These are phyloP conservation scores for Podilymbus podiceps DNA, from an alignment of 2,113 vertebrate species.

Conservation along the genomic window DNA sequence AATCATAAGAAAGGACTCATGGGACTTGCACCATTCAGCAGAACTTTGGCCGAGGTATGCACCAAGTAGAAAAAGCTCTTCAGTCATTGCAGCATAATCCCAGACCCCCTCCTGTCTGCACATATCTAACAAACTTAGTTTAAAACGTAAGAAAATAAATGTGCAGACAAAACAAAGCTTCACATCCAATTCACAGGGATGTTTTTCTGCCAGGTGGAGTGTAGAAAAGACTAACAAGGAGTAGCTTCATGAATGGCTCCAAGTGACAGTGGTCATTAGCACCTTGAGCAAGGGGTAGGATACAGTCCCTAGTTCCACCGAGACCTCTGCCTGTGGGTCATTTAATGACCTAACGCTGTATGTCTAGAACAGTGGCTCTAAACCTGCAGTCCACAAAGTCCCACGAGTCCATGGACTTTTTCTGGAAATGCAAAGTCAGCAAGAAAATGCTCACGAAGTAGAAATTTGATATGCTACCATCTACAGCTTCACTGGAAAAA, in stretches of 20 bases:
- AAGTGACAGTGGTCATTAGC: background rate
- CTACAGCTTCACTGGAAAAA: background rate
- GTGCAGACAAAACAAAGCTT: background rate
- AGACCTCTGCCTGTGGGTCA: background rate
- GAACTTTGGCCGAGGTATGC: constrained; percentile 69
- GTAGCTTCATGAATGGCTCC: background rate
- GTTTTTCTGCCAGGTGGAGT: constrained; percentile 18
- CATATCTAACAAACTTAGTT: background rate
- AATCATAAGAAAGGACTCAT: constrained; percentile 28
- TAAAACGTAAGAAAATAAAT: background rate
- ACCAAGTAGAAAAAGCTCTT: constrained; percentile 52
- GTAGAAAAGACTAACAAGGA: background rate
- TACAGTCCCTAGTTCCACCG: background rate
- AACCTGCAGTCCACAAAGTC: background rate
- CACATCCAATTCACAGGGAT: background rate
- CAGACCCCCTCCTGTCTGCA: background rate
- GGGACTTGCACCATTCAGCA: constrained; percentile 31
- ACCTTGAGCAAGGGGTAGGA: background rate
- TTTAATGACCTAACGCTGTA: background rate
- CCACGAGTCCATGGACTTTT: fast-evolving
- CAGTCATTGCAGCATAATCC: background rate
- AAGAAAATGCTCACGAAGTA: background rate
- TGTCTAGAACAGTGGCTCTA: background rate
- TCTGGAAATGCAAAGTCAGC: background rate
- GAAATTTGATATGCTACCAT: background rate